A percentile compares a stretch with the other conserved stretches of the same genome.
These are phyloP conservation scores for Mus caroli DNA, from an alignment of 2,797 vertebrate genomes.

Conservation along the genomic window DNA sequence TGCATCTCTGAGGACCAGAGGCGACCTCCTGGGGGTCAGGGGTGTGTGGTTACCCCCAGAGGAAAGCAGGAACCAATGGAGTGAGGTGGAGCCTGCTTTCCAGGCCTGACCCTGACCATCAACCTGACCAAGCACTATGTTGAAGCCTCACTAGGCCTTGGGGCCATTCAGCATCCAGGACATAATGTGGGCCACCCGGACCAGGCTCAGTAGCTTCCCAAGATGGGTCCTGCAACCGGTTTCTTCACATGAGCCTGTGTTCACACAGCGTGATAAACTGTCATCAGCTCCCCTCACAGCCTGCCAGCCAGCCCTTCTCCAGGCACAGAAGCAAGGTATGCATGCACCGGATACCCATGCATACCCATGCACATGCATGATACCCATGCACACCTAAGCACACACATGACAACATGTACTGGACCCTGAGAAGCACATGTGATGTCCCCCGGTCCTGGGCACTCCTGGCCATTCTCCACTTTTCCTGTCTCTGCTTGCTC, in stretches of 20 bases:
- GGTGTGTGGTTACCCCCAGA: not conserved
- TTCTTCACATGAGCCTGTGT: not conserved
- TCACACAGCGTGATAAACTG: not conserved
- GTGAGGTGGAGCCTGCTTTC: not conserved
- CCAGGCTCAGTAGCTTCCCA: not conserved
- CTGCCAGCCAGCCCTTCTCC: not conserved
- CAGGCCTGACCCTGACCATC: not conserved
- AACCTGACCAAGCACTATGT: accelerated
- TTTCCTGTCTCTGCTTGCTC: not conserved
- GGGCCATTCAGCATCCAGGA: no score
- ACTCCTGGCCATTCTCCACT: no score
- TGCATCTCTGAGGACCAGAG: not conserved
- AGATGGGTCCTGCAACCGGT: not conserved
- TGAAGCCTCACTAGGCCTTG: not conserved
- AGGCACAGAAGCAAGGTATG: not conserved
- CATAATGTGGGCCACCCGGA: no score
- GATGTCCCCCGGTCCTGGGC: accelerated
- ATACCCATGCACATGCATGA: not conserved
- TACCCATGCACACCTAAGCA: not conserved
- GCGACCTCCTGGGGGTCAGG: no score
- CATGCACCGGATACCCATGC: not conserved
- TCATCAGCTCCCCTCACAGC: not conserved
- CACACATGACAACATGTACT: not conserved
- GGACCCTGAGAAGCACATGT: not conserved
- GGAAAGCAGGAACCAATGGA: not conserved